Conservation (phyloP, 2,113 vertebrate species). For the Rhinolophus sinicus region DNA sequence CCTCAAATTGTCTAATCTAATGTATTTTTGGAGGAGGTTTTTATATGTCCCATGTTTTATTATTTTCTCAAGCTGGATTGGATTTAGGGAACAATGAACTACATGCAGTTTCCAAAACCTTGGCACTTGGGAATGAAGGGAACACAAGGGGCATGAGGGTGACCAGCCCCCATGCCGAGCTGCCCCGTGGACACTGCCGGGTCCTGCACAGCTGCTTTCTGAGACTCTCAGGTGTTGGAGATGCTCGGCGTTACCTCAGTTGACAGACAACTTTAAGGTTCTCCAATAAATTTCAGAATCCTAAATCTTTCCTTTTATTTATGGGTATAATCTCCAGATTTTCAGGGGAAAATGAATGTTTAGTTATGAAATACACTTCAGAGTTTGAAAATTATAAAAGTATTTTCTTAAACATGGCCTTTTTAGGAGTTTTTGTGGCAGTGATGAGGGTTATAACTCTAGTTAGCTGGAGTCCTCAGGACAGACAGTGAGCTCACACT, state of each 20-base stretch:
- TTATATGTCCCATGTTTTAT: background rate
- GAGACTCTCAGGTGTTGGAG: background rate
- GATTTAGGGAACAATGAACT: conserved; percentile 5
- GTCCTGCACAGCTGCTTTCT: background rate
- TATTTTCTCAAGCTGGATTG: background rate
- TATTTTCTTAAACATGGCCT: background rate
- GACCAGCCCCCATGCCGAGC: no score
- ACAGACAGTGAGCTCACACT: background rate
- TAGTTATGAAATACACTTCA: conserved; percentile 5
- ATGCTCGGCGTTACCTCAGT: background rate
- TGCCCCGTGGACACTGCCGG: background rate
- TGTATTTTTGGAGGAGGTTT: conserved; percentile 3
- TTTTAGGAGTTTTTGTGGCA: conserved; percentile 6
- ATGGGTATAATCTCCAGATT: background rate
- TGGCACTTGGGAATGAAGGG: background rate
- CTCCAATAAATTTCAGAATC: conserved; percentile 2
- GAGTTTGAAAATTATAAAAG: background rate
- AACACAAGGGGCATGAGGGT: no score
- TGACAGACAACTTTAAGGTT: background rate
- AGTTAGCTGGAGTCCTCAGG: background rate
- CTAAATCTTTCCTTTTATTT: background rate
- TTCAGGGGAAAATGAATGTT: background rate
- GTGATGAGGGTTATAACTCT: background rate
- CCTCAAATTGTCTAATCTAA: background rate
- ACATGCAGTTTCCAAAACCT: background rate